Evolutionary conservation across 2,113 vertebrate genomes (phyloP), one percentile per base, ranked within the genome.

Genomic region (Arvicanthis niloticus): DNA sequence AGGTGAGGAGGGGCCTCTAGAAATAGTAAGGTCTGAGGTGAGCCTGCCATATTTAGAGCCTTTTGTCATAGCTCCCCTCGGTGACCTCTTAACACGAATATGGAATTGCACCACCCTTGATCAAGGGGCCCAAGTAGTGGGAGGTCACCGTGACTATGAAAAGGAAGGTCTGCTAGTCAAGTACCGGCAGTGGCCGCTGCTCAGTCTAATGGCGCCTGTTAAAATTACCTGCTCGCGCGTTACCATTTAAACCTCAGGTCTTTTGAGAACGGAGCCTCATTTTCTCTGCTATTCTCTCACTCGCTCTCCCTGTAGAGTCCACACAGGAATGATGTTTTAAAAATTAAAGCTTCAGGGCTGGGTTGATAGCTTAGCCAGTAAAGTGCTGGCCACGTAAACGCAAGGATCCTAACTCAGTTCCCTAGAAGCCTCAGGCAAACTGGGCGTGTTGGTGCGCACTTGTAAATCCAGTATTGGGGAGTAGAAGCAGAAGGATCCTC

Each of bases 11-110:
- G 73, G 65, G 77, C 73, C 26, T 97, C 95, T 94, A 0, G 3
- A 91, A 94, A 96, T 76, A 97, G 96, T 53, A 70, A 78, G 42
- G 91, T 84, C 95, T 96, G 96, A 93, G 96, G 87, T 94, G 93
- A 94, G 62, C 68, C 73, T 80, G 77, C 96, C 75, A 5, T 82
- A 75, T 88, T 76, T 86, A 93, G 96, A 91, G 89, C 48, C 48
- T 34, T 84, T 53, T 0, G 5, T 93, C 93, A 81, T 19, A 67
- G 73, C 77, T 93, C 84, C 86, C 91, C 51, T 84, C 78, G 21
- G 11, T 93, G 97, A 85, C 94, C 88, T 94, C 95, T 95, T 93
- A 95, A 95, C 96, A 97, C 56, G 93, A 78, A 78, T 94, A 94
- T 37, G 76, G 53, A 81, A 34, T 91, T 77, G 17, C 93, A 89